Percentiles rank a stretch among this genome's conserved stretches.
Evolutionary conservation across 2,797 vertebrate species (phyloP).

Genomic region (Melanotaenia parkinsoni): DNA sequence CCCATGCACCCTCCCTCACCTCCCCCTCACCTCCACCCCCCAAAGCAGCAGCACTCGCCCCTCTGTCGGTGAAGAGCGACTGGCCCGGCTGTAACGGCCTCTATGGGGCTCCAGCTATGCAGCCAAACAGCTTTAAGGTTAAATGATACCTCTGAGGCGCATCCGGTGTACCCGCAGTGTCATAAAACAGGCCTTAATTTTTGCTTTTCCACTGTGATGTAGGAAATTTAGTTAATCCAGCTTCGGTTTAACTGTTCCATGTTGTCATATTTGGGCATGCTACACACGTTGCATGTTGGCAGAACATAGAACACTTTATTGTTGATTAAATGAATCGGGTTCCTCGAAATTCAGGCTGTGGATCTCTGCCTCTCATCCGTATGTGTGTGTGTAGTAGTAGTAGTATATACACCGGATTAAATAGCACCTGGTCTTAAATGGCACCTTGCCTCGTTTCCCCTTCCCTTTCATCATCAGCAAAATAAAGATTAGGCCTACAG

Average conservation of each 20-base stretch:
- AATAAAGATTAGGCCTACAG: constrained; percentile 90
- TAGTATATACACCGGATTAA: constrained; percentile 71
- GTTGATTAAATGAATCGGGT: constrained; percentile 49
- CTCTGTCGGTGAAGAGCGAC: constrained; percentile 61
- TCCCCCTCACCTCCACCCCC: constrained; percentile 1
- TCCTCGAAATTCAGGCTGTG: constrained; percentile 55
- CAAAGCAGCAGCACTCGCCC: background rate
- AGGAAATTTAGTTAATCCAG: background rate
- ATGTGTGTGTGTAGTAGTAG: constrained; percentile 19
- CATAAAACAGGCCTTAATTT: constrained; percentile 33
- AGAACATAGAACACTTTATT: background rate
- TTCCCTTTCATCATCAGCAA: constrained; percentile 91
- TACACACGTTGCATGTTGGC: background rate
- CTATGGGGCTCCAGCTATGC: constrained; percentile 56
- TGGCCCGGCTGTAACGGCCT: constrained; percentile 54
- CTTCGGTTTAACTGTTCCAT: background rate
- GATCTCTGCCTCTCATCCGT: background rate
- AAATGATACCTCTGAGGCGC: constrained; percentile 34
- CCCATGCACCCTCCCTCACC: constrained; percentile 3
- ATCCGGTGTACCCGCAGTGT: constrained; percentile 41
- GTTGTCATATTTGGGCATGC: background rate
- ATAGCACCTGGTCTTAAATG: constrained; percentile 84
- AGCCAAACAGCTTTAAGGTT: constrained; percentile 40
- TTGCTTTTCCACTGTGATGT: background rate
- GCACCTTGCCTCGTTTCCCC: constrained; percentile 78